Base-by-base conservation (phyloP, 2,888 invertebrate genomes). In the Eupithecia tripunctaria region DNA sequence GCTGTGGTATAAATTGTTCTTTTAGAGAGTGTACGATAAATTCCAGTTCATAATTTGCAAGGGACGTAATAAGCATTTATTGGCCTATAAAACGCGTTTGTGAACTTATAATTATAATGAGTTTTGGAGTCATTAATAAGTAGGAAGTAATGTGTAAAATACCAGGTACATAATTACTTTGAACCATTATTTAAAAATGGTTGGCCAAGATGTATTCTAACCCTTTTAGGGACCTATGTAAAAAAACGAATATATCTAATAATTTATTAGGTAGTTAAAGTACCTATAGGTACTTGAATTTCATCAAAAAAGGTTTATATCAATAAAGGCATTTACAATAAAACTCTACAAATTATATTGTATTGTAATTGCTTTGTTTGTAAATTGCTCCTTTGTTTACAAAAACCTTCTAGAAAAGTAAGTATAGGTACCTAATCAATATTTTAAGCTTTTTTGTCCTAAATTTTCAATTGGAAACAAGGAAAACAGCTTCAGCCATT, bases 1-100 rank as follows among this genome's bases (percentile, higher is more conserved):
- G 84, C 84, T 87, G 83, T 87, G 85, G 86, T 87, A 91, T 91
- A 91, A 91, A 91, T 92, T 88, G 86, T 90, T 86, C 88, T 91
- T 89, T 90, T 87, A 90, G 88, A 86, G 88, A 87, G 89, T 88
- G 86, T 86, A 89, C 88, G 87, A 89, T 90, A 91, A 89, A 71
- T 89, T 91, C 86, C 88, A 86, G 80, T 81, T 88, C 68, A 71
- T 71, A 89, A 89, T 91, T 90, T 89, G 86, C 86, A 86, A 81
- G 82, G 82, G 77, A 82, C 82, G 85, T 87, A 87, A 87, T 87
- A 84, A 75, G 81, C 79, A 82, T 85, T 84, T 74, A 74, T 74
- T 63, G 71, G 67, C 68, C 68, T 56, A 69, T 71, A 69, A 74
- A 74, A 74, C 63, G 67, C 60, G 62, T 64, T 62, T 43, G n/a